Conservation (phyloP, 2,888 invertebrate species). For the Clunio marinus region DNA sequence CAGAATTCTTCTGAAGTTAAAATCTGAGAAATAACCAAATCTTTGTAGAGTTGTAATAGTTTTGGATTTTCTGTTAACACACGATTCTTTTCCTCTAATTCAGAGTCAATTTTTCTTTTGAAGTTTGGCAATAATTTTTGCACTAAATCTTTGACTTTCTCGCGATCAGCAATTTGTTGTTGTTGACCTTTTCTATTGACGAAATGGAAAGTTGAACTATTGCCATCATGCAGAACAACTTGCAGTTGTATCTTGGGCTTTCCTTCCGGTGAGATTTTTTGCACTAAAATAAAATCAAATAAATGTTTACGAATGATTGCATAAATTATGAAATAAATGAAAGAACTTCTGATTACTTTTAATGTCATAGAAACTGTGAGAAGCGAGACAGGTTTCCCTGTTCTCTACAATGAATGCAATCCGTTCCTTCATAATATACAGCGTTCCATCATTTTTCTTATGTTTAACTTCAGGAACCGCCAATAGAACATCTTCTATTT, state of each 20-base stretch:
- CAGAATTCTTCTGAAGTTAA: constrained; percentile 98
- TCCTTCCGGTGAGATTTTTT: constrained; percentile 95
- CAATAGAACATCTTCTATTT: constrained; percentile 93
- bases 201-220: constrained; percentile 96
- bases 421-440: constrained; percentile 91
- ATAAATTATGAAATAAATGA: constrained; percentile 1
- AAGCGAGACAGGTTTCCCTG: constrained; percentile 85
- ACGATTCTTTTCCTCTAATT: constrained; percentile 85
- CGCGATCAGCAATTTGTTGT: constrained; percentile 82
- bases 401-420: constrained; percentile 96
- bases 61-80: constrained; percentile 85
- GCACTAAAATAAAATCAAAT: constrained; percentile 58
- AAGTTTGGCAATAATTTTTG: constrained; percentile 90
- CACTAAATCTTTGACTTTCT: constrained; percentile 86
- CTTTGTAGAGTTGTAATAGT: constrained; percentile 89
- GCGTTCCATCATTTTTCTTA: constrained; percentile 93
- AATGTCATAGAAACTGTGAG: constrained; percentile 91
- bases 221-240: constrained; percentile 88
- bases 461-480: constrained; percentile 89
- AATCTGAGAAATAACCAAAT: constrained; percentile 93
- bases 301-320: no score
- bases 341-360: constrained; percentile 63
- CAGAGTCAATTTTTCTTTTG: constrained; percentile 84
- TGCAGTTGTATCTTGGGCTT: constrained; percentile 98
- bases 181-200: constrained; percentile 78